These are phyloP conservation scores for Dolichotis patagonum DNA, from an alignment of 2,113 vertebrate genomes.

Conservation along the genomic window DNA sequence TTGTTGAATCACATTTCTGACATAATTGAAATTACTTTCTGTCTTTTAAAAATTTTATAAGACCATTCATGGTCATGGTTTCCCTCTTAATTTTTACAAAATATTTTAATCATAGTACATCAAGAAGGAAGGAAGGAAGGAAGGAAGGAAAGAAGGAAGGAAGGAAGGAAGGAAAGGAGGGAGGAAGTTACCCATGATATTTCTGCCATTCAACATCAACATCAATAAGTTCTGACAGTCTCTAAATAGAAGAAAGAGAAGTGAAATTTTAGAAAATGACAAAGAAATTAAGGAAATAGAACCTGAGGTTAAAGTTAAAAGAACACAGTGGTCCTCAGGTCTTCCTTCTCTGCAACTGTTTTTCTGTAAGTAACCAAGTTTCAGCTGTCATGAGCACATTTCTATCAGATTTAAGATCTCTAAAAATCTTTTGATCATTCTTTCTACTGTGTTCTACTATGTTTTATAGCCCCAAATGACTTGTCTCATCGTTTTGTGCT, in stretches of 20 bases:
- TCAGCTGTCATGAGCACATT: neutral
- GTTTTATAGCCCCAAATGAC: neutral
- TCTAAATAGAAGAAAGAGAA: neutral
- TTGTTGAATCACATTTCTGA: neutral
- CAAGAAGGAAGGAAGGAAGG: neutral
- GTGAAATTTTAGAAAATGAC: neutral
- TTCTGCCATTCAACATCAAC: neutral
- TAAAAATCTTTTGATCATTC: neutral
- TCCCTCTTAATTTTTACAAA: constrained; percentile 27
- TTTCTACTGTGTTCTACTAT: neutral
- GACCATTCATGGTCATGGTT: neutral
- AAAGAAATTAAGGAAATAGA: neutral
- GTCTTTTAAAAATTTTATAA: neutral
- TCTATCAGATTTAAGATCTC: neutral
- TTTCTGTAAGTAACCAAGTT: neutral
- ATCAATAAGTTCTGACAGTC: neutral
- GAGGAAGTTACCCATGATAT: neutral
- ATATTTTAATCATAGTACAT: neutral
- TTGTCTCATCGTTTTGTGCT: neutral
- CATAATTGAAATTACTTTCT: constrained; percentile 13
- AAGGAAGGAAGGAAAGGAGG: neutral
- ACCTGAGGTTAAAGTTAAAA: neutral
- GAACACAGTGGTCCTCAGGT: neutral
- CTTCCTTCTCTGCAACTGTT: neutral
- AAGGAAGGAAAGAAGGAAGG: neutral